A percentile compares a stretch with the other conserved stretches of the same genome.
phyloP scores from a whole-genome alignment of 2,888 invertebrate genomes.

The Ophraella communa region DNA sequence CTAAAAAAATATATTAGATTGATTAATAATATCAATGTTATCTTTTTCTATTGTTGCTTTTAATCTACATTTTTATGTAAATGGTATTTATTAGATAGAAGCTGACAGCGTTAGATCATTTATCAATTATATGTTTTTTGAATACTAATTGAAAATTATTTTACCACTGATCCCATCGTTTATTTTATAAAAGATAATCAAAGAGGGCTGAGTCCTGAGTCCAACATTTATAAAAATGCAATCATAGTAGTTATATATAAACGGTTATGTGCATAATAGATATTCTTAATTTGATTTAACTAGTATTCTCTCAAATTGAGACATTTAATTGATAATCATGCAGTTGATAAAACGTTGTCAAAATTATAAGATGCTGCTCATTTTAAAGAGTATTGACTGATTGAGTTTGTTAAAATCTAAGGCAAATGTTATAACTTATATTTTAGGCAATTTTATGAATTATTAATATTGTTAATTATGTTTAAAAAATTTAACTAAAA shows the following conservation, averaged over 20 bases:
- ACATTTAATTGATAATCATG: too few relatives aligned
- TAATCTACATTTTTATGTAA: constrained; percentile 25
- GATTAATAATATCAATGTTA: constrained; percentile 39
- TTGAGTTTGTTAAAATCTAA: constrained; percentile 22
- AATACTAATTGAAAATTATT: too few relatives aligned
- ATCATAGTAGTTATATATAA: too few relatives aligned
- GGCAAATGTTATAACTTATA: constrained; percentile 10
- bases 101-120: neutral
- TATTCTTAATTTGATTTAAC: too few relatives aligned
- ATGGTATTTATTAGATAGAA: constrained; percentile 11
- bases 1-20: constrained; percentile 40
- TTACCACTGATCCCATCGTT: too few relatives aligned
- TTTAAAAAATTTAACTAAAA: neutral
- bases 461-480: neutral
- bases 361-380: constrained; percentile 32
- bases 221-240: too few relatives aligned
- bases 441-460: constrained; percentile 4
- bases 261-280: too few relatives aligned
- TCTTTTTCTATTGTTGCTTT: constrained; percentile 36
- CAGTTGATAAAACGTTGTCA: neutral
- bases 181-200: too few relatives aligned
- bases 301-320: too few relatives aligned
- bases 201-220: too few relatives aligned
- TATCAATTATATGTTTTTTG: neutral
- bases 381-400: constrained; percentile 35